These are phyloP conservation scores for Tetranychus urticae DNA, from an alignment of 1,140 invertebrate species.

Conservation along the genomic window DNA sequence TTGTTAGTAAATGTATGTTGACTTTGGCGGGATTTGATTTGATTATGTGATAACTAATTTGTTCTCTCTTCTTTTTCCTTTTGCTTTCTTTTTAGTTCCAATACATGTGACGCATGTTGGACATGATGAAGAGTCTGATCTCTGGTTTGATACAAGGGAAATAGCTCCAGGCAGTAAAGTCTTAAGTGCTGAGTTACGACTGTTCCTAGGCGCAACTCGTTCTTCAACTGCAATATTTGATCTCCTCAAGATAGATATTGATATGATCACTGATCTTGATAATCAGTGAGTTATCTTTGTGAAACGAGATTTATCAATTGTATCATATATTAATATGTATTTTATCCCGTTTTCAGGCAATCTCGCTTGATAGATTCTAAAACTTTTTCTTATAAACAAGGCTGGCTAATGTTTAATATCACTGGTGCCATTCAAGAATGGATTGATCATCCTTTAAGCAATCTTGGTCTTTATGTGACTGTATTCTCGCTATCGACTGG, in stretches of 20 bases:
- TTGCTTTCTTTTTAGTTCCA: neutral
- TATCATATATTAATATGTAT: neutral
- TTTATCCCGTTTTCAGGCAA: neutral
- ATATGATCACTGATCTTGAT: neutral
- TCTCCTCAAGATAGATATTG: neutral
- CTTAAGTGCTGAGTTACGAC: conserved; percentile 53
- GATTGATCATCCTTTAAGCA: conserved; percentile 37
- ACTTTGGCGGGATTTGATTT: no score
- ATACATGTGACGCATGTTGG: conserved; percentile 15
- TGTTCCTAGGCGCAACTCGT: conserved; percentile 35
- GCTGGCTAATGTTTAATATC: conserved; percentile 15
- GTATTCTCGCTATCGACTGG: conserved; percentile 20
- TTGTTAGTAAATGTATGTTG: conserved; percentile 18
- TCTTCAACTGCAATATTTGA: neutral
- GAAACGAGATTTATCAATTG: neutral
- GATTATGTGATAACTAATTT: no score
- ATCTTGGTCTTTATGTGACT: conserved; percentile 67
- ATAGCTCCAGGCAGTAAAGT: conserved; percentile 41
- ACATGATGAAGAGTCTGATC: conserved; percentile 53
- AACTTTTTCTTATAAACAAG: neutral
- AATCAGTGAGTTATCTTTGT: neutral
- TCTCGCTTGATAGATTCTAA: neutral
- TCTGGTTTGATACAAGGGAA: conserved; percentile 76
- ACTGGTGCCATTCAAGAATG: conserved; percentile 12
- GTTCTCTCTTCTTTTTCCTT: no score